Evolutionary conservation across 2,797 vertebrate genomes (phyloP), one percentile per base, ranked within the genome.

Genomic region (Ceyx erithaca): DNA sequence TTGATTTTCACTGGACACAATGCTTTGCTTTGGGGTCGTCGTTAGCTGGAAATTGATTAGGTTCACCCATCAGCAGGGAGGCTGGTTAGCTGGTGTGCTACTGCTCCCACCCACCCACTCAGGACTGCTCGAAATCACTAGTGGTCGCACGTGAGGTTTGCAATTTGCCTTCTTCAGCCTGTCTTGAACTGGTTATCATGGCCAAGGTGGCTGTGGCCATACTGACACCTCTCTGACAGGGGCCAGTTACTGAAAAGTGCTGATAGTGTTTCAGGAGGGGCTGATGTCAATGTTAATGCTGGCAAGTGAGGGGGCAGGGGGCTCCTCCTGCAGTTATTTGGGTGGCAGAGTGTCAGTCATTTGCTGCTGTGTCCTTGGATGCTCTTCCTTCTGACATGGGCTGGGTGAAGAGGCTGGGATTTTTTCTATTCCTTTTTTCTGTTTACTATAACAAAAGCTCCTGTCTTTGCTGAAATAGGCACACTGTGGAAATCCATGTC

Each of bases 1-100:
- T 95, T 85, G 97, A 97, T 95, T 95, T 87, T 58, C 25, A 33
- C 30, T 68, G 57, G 81, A 92, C 89, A 92, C 93, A 93, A 84
- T 40, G 43, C 80, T 83, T 72, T 89, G 91, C 94, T 90, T 78
- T 59, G 92, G 94, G 89, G 81, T 68, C 73, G 90, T 22, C 41
- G 8, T 46, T 93, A 96, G 96, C 96, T 93, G 94, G 92, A 49
- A 21, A 95, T 94, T 8, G 54, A 90, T 82, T 66, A 14, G 40
- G 77, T 83, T 70, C 75, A 81, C 52, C 71, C 61, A 35, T 57
- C 51, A 80, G 59, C 57, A 48, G 90, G 22, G 64, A 55, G 80
- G 57, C 16, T 23, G 61, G 16, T 33, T 48, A 15, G 33, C 49
- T 12, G 35, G 45, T 5, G 5, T 1, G 2, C 77, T 43, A 57